Evolutionary conservation across 2,888 invertebrate genomes (phyloP), one percentile per base, ranked within the genome.

Genomic region (Idaea straminata): DNA sequence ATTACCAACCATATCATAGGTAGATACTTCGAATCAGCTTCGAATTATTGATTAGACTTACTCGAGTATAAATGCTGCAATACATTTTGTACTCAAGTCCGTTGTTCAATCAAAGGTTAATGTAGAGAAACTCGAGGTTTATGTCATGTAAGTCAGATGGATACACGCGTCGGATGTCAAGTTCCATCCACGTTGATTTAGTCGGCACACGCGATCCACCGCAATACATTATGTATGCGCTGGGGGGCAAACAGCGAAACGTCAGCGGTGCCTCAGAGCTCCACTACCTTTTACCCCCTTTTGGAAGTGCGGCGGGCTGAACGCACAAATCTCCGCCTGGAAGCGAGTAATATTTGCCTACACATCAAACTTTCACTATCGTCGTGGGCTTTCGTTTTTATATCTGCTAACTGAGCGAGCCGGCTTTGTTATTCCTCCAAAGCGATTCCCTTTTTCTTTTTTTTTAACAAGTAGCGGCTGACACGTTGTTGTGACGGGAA

Each of bases 361-460:
- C 92, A 92, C 91, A 92, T 92, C 90, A 91, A 92, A 92, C 92
- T 92, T 92, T 92, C 92, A 92, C 92, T 92, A 91, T 91, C 92
- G 81, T 76, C 72, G 85, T 84, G 77, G 86, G 88, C 92, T 92
- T 92, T 92, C 92, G 89, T 91, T 92, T 92, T 92, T 91, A 88
- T 88, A 88, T 85, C 87, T 82, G 82, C 83, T 80, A 85, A 83
- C 84, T 65, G 67, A 82, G 78, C 81, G 79, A 76, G 78, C 75
- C 77, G 82, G 86, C 83, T 89, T 89, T 91, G 88, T 91, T 89
- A 79, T 88, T 87, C 77, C 82, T 84, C 79, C 69, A 47, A 47
- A 47, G 68, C 74, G 73, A 68, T 77, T 69, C 47, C 71, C 78
- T 78, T 80, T 83, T 84, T 82, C 63, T 80, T 78, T 76, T 76